phyloP scores from a whole-genome alignment of 2,888 invertebrate genomes.

The Atrina japonica region DNA sequence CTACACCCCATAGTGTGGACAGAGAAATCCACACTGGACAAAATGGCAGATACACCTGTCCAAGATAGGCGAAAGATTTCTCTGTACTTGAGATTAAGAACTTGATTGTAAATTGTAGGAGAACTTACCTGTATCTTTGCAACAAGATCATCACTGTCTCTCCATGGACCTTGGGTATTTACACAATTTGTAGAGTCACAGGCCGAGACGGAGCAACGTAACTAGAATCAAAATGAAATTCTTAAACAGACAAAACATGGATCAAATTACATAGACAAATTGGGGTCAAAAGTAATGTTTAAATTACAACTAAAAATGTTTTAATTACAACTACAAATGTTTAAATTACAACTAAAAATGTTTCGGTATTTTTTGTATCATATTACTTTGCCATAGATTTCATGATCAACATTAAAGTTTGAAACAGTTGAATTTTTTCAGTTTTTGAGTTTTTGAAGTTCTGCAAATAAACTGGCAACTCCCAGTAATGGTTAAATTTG shows the following conservation, averaged over 20 bases:
- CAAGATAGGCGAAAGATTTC: background rate
- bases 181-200: slow-evolving; percentile 49
- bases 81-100: background rate
- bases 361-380: too few relatives aligned
- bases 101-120: background rate
- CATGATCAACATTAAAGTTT: too few relatives aligned
- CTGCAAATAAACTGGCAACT: too few relatives aligned
- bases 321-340: background rate
- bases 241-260: background rate
- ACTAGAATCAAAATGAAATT: slow-evolving; percentile 26
- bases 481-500: too few relatives aligned
- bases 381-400: too few relatives aligned
- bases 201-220: slow-evolving; percentile 54
- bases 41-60: too few relatives aligned
- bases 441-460: too few relatives aligned
- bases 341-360: too few relatives aligned
- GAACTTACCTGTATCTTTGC: slow-evolving; percentile 43
- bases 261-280: background rate
- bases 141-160: slow-evolving; percentile 43
- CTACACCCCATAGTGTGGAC: too few relatives aligned
- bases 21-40: too few relatives aligned
- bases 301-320: background rate
- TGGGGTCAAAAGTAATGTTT: background rate
- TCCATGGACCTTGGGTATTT: slow-evolving; percentile 52
- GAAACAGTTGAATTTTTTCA: too few relatives aligned